Evolutionary conservation across 2,888 invertebrate genomes (phyloP).

Genomic region (Drosophila neonasuta): DNA sequence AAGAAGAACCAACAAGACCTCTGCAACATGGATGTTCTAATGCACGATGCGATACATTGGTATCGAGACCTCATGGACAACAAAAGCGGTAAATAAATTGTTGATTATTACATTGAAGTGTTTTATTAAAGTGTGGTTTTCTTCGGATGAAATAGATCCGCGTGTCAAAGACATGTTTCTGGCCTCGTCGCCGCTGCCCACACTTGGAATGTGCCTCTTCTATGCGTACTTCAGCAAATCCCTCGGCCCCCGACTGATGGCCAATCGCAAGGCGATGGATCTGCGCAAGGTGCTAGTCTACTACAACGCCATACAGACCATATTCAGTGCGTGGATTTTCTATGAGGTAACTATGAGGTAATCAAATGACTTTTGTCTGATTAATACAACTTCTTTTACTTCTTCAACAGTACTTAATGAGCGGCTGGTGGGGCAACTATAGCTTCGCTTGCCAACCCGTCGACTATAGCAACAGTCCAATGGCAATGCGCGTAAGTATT

Average conservation of each 20-base stretch:
- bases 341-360: constrained; percentile 87
- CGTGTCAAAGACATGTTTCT: constrained; percentile 94
- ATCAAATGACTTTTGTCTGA: too few species aligned
- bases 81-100: constrained; percentile 85
- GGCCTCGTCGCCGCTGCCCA: constrained; percentile 95
- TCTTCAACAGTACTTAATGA: constrained; percentile 83
- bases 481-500: constrained; percentile 86
- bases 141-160: constrained; percentile 86
- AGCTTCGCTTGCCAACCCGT: constrained; percentile 93
- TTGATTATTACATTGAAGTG: neutral
- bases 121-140: neutral
- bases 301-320: constrained; percentile 94
- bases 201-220: constrained; percentile 89
- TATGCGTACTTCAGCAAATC: constrained; percentile 93
- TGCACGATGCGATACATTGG: constrained; percentile 83
- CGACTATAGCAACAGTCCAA: constrained; percentile 89
- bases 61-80: constrained; percentile 89
- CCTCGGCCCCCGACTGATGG: constrained; percentile 93
- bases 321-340: constrained; percentile 95
- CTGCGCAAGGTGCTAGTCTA: constrained; percentile 89
- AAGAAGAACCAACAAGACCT: constrained; percentile 13
- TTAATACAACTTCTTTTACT: neutral
- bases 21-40: constrained; percentile 76
- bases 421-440: constrained; percentile 91
- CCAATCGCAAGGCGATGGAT: constrained; percentile 93